Evolutionary conservation across 2,888 invertebrate genomes (phyloP).

Genomic region (Amblyjoppa fuscipennis): DNA sequence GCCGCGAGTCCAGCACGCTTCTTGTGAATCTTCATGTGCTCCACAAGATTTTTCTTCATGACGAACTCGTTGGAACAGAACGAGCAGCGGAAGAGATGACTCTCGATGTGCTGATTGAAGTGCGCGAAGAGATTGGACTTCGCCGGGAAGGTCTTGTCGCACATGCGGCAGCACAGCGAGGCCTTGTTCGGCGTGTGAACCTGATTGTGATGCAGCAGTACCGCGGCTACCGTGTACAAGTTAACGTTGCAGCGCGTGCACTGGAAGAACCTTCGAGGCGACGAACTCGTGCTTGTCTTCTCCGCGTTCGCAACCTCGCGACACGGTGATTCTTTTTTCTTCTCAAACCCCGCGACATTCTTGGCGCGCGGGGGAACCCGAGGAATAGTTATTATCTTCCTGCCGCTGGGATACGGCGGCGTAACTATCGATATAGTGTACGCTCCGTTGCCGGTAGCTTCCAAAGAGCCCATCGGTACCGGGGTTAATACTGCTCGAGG

Average conservation of each 20-base stretch:
- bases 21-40: constrained; percentile 44
- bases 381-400: background rate
- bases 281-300: background rate
- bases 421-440: background rate
- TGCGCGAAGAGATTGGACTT: constrained; percentile 46
- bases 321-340: background rate
- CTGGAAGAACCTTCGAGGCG: constrained; percentile 53
- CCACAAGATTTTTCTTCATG: constrained; percentile 47
- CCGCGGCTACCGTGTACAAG: constrained; percentile 55
- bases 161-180: constrained; percentile 49
- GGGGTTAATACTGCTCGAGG: background rate
- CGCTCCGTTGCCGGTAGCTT: background rate
- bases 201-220: constrained; percentile 59
- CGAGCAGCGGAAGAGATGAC: constrained; percentile 57
- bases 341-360: background rate
- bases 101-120: constrained; percentile 57
- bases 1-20: background rate
- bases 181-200: constrained; percentile 43
- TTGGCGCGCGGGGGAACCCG: background rate
- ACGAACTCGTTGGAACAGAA: constrained; percentile 51
- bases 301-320: background rate
- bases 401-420: too few relatives aligned
- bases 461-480: background rate
- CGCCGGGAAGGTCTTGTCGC: constrained; percentile 44
- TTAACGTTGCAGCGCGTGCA: constrained; percentile 58